Evolutionary conservation across 92 coral and sea anemone species (phyloP).

Genomic region (Epizoanthus stellaris): DNA sequence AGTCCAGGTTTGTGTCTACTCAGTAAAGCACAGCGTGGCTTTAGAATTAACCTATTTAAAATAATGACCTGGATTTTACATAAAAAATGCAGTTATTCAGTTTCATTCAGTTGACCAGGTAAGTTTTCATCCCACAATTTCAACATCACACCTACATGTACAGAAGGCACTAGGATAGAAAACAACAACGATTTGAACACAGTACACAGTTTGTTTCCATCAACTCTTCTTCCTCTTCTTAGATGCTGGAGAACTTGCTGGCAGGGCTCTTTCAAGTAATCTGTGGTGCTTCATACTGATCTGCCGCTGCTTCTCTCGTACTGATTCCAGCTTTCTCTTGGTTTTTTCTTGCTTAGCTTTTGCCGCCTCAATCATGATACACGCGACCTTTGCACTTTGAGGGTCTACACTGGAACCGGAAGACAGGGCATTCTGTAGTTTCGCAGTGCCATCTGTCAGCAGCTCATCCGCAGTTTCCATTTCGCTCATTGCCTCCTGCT

Average conservation of each 20-base stretch:
- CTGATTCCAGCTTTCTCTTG: slow-evolving; percentile 17
- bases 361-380: slow-evolving; percentile 25
- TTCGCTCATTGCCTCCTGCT: slow-evolving; percentile 35
- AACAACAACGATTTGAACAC: not conserved
- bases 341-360: not conserved
- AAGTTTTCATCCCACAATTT: too few species aligned
- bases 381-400: slow-evolving; percentile 56
- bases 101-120: too few species aligned
- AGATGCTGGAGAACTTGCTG: slow-evolving; percentile 29
- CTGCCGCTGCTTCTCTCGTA: too few species aligned
- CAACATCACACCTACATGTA: too few species aligned
- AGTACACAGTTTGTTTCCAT: slow-evolving; percentile 4
- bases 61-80: too few species aligned
- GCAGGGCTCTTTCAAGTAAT: not conserved
- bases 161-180: too few species aligned
- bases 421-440: slow-evolving; percentile 34
- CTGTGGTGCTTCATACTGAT: too few species aligned
- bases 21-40: too few species aligned
- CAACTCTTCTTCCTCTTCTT: slow-evolving; percentile 43
- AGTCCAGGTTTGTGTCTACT: too few species aligned
- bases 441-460: slow-evolving; percentile 17
- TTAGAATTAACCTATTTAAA: too few species aligned
- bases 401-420: slow-evolving; percentile 46
- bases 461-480: slow-evolving; percentile 44
- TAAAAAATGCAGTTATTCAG: too few species aligned